Evolutionary conservation across 2,888 invertebrate genomes (phyloP), one percentile per base, ranked within the genome.

Genomic region (Cerastoderma edule): DNA sequence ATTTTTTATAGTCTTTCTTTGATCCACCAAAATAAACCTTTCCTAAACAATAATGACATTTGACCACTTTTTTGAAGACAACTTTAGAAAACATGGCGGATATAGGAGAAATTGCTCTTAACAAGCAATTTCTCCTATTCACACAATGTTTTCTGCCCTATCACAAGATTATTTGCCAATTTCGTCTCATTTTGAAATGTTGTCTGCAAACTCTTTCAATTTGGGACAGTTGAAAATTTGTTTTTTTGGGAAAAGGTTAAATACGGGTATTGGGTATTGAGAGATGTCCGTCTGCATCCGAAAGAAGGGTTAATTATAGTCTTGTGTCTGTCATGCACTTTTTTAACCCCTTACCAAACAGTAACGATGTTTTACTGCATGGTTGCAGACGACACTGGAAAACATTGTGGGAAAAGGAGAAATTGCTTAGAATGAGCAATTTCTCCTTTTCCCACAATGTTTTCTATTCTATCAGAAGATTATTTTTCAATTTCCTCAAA

Each of bases 261-360:
- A 53, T 27, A 53, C 27, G 53, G 53, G 28, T 6, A 53, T 13
- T 3, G 19, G 24, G 3, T 53, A 53, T 24, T 53, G 28, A 53
- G 27, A 53, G 27, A 27, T 53, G 24, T 53, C 27, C 27, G 53
- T 53, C 53, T 16, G 27, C 10, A 28, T 24, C 27, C 27, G 24
- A 28, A 24, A 53, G 53, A 53, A 24, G 53, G 13, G 27, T 53
- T 53, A 53, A 53, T 53, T 53, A 53, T 53, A 53, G 53, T n/a
- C 24, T n/a, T 19, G n/a, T 53, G 28, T 24, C 53, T 53, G 53
- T 53, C 53, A 53, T 53, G 53, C 53, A 24, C 27, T 53, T 53
- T 53, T 53, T 28, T 53, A n/a, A 53, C 53, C 24, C n/a, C n/a
- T n/a, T n/a, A n/a, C n/a, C n/a, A n/a, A n/a, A n/a, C n/a, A n/a